These are phyloP conservation scores for Lydus trimaculatus DNA, from an alignment of 2,888 invertebrate genomes.

Conservation along the genomic window DNA sequence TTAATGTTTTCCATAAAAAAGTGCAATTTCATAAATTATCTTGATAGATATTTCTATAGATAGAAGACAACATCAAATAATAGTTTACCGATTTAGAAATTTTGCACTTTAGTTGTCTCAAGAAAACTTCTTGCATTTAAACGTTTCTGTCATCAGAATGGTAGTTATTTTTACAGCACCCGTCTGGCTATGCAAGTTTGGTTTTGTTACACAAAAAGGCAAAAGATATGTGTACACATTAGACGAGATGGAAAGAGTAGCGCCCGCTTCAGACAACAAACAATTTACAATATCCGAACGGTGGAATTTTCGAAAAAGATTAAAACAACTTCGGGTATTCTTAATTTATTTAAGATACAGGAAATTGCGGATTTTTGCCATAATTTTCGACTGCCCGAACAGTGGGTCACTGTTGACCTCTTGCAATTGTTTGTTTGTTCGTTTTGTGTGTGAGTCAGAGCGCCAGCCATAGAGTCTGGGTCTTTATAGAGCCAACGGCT, in stretches of 20 bases:
- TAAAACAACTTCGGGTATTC: background rate
- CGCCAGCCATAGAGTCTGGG: conserved; percentile 39
- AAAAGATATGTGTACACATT: background rate
- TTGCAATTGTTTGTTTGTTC: background rate
- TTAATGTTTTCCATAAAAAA: background rate
- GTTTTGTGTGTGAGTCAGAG: conserved; percentile 29
- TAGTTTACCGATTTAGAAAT: background rate
- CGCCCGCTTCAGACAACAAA: background rate
- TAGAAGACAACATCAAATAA: background rate
- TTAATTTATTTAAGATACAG: background rate
- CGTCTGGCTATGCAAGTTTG: background rate
- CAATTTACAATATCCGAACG: background rate
- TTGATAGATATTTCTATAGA: background rate
- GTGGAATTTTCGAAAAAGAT: background rate
- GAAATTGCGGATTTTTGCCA: background rate
- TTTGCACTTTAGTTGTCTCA: background rate
- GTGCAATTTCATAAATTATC: background rate
- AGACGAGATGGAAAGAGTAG: background rate
- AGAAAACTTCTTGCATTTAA: background rate
- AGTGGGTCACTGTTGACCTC: background rate
- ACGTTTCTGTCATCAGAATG: background rate
- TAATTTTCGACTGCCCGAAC: background rate
- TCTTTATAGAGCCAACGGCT: conserved; percentile 32
- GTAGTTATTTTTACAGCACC: background rate
- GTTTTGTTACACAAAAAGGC: background rate